phyloP scores from a whole-genome alignment of 2,113 vertebrate species.

The Bubalus kerabau region DNA sequence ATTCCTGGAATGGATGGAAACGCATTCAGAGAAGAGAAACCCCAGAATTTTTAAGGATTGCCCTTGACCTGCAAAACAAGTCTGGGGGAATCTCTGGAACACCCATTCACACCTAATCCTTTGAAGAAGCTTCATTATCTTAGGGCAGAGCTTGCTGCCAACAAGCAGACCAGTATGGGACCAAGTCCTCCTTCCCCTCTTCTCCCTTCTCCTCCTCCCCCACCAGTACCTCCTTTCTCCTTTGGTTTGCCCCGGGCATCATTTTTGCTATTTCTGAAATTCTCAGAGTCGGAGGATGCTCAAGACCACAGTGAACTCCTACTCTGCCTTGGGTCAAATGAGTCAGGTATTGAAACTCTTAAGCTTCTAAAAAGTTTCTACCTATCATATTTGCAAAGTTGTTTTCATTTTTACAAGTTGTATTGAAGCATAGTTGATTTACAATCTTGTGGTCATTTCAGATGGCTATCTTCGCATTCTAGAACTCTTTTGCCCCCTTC shows the following conservation, averaged over 20 bases:
- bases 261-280: background rate
- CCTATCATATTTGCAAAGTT: background rate
- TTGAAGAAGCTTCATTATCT: constrained; percentile 40
- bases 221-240: background rate
- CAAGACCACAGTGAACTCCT: background rate
- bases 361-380: background rate
- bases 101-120: constrained; percentile 52
- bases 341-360: background rate
- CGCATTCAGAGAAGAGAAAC: background rate
- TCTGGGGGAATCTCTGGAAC: constrained; percentile 56
- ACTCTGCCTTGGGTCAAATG: background rate
- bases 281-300: background rate
- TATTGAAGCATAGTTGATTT: background rate
- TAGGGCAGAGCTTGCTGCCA: background rate
- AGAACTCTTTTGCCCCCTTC: background rate
- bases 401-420: background rate
- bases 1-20: background rate
- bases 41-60: background rate
- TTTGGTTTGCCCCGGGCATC: background rate
- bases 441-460: background rate
- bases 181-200: background rate
- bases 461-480: background rate
- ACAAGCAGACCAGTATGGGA: background rate
- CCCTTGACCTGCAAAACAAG: background rate
- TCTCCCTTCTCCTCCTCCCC: background rate